A percentile compares a stretch with the other conserved stretches of the same genome.
phyloP scores from a whole-genome alignment of 2,797 vertebrate species.

The Cichlasoma orientale region DNA sequence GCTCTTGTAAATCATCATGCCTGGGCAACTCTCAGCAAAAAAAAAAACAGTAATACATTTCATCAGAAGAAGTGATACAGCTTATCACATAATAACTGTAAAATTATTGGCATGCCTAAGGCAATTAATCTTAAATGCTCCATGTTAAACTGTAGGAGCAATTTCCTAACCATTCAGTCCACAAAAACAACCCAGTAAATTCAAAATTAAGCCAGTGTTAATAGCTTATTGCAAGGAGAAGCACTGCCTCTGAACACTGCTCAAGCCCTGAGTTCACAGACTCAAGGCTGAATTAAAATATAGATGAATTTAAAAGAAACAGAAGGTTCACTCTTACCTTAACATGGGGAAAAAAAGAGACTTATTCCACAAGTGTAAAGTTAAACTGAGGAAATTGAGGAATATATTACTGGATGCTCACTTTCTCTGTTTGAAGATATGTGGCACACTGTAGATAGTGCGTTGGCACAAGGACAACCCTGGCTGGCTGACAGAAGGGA shows the following conservation, averaged over 20 bases:
- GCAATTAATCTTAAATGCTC: conserved; percentile 59
- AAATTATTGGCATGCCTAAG: conserved; percentile 48
- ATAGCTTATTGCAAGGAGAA: conserved; percentile 16
- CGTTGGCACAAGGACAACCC: conserved; percentile 56
- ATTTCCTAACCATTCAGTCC: conserved; percentile 54
- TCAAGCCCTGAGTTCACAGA: background rate
- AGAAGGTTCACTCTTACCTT: conserved; percentile 58
- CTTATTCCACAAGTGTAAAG: conserved; percentile 16
- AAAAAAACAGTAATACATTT: conserved; percentile 46
- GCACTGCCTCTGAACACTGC: background rate
- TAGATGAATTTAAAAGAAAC: background rate
- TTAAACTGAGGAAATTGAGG: conserved; percentile 3
- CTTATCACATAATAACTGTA: conserved; percentile 71
- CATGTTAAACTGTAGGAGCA: conserved; percentile 45
- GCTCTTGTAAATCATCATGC: conserved; percentile 56
- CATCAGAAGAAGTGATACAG: conserved; percentile 63
- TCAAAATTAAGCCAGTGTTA: conserved; percentile 34
- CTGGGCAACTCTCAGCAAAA: conserved; percentile 34
- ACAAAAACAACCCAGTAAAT: conserved; percentile 47
- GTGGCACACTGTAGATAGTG: conserved; percentile 52
- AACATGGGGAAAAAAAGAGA: background rate
- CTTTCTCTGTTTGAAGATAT: conserved; percentile 56
- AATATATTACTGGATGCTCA: conserved; percentile 22
- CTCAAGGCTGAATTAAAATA: background rate
- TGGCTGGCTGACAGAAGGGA: conserved; percentile 65